Evolutionary conservation across 2,888 invertebrate genomes (phyloP).

Genomic region (Ennomos quercinarius): DNA sequence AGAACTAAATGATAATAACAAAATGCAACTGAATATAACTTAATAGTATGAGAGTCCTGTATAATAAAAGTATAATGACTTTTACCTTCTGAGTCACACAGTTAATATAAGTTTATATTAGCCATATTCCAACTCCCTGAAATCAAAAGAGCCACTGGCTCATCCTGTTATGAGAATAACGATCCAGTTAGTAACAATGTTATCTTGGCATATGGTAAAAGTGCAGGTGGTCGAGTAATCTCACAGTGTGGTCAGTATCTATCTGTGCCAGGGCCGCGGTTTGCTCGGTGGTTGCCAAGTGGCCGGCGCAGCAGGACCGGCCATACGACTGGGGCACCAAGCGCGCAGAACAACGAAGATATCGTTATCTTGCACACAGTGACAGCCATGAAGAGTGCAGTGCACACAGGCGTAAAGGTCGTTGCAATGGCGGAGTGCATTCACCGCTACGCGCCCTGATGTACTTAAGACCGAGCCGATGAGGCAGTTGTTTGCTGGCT

Average conservation of each 20-base stretch:
- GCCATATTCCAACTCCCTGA: no score
- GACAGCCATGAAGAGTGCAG: slow-evolving; percentile 36
- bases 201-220: no score
- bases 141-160: no score
- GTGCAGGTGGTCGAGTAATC: slow-evolving; percentile 12
- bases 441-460: slow-evolving; percentile 39
- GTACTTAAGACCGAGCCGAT: slow-evolving; percentile 2
- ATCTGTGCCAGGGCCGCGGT: slow-evolving; percentile 57
- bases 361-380: slow-evolving; percentile 33
- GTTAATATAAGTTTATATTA: no score
- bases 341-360: slow-evolving; percentile 59
- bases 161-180: no score
- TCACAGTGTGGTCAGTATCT: slow-evolving; percentile 48
- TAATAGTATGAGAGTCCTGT: no score
- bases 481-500: slow-evolving; percentile 2
- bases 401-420: slow-evolving; percentile 38
- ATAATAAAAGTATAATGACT: no score
- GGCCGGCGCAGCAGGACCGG: slow-evolving; percentile 69
- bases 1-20: no score
- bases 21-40: no score
- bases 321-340: slow-evolving; percentile 73
- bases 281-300: slow-evolving; percentile 77
- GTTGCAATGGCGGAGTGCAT: slow-evolving; percentile 49
- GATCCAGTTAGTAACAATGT: no score
- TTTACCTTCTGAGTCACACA: no score